Evolutionary conservation across 2,113 vertebrate species (phyloP).

Genomic region (Festucalex cinctus): DNA sequence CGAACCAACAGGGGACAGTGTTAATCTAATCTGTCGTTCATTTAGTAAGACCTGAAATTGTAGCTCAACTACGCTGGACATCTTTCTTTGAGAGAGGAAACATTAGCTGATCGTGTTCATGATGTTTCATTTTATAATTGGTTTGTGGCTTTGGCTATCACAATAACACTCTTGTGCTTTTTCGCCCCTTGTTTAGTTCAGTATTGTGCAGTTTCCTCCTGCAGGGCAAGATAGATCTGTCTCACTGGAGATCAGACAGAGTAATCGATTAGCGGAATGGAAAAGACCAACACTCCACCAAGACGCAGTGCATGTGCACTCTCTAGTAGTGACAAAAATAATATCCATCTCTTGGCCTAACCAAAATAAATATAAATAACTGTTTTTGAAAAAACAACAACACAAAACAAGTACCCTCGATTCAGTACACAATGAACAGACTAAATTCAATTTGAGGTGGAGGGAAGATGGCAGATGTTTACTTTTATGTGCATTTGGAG

Average conservation of each 20-base stretch:
- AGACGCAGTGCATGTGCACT: slow-evolving; percentile 34
- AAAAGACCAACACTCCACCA: slow-evolving; percentile 37
- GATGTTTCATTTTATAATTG: slow-evolving; percentile 6
- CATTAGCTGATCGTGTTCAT: slow-evolving; percentile 19
- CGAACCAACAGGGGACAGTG: slow-evolving; percentile 44
- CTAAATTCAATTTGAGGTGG: slow-evolving; percentile 14
- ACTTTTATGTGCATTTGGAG: slow-evolving; percentile 8
- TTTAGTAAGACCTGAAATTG: slow-evolving; percentile 9
- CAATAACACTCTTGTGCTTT: slow-evolving; percentile 21
- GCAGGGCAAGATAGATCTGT: slow-evolving; percentile 37
- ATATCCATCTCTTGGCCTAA: slow-evolving; percentile 4
- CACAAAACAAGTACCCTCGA: not conserved
- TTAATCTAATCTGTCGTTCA: slow-evolving; percentile 38
- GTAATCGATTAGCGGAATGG: slow-evolving; percentile 63
- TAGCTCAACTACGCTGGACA: slow-evolving; percentile 9
- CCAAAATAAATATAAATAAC: not conserved
- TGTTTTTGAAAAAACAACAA: not conserved
- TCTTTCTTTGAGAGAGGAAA: slow-evolving; percentile 8
- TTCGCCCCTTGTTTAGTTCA: slow-evolving; percentile 26
- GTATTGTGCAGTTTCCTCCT: slow-evolving; percentile 29
- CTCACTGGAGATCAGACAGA: slow-evolving; percentile 46
- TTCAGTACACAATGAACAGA: not conserved
- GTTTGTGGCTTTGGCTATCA: slow-evolving; percentile 23
- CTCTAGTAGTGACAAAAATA: slow-evolving; percentile 21
- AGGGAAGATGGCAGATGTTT: slow-evolving; percentile 15